Evolutionary conservation across 1,140 invertebrate species (phyloP).

Genomic region (Eriocheir sinensis): DNA sequence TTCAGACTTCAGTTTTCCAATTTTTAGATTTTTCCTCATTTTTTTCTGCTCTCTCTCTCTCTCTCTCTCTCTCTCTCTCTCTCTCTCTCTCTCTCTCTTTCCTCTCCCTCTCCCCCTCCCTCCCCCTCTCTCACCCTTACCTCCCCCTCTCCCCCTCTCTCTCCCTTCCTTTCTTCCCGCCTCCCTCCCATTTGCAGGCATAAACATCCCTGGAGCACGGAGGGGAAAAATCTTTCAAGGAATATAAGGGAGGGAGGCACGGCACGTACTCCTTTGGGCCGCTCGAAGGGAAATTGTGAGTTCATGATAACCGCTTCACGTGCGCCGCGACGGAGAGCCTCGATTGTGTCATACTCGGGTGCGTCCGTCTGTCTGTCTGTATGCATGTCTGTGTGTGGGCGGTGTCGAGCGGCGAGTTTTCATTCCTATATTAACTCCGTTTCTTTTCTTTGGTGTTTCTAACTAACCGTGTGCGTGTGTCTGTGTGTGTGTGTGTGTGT

Average conservation of each 20-base stretch:
- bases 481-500: too few relatives aligned
- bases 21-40: too few relatives aligned
- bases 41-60: neutral
- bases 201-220: neutral
- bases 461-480: too few relatives aligned
- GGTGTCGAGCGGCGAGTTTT: too few relatives aligned
- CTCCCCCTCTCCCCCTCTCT: neutral
- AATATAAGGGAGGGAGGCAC: conserved; percentile 7
- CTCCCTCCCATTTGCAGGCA: neutral
- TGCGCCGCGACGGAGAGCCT: neutral
- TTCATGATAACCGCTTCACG: neutral
- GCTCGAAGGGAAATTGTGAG: neutral
- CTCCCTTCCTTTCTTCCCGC: neutral
- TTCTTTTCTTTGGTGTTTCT: too few relatives aligned
- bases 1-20: too few relatives aligned
- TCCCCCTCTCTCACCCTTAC: neutral
- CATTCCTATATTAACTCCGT: too few relatives aligned
- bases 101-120: neutral
- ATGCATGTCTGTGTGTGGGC: too few relatives aligned
- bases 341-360: too few relatives aligned
- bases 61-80: conserved; percentile 14
- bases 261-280: neutral
- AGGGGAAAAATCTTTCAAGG: neutral
- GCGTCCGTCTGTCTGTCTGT: neutral
- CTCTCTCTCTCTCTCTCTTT: conserved; percentile 1